These are phyloP conservation scores for Aleadryas rufinucha DNA, from an alignment of 2,113 vertebrate genomes.

Conservation along the genomic window DNA sequence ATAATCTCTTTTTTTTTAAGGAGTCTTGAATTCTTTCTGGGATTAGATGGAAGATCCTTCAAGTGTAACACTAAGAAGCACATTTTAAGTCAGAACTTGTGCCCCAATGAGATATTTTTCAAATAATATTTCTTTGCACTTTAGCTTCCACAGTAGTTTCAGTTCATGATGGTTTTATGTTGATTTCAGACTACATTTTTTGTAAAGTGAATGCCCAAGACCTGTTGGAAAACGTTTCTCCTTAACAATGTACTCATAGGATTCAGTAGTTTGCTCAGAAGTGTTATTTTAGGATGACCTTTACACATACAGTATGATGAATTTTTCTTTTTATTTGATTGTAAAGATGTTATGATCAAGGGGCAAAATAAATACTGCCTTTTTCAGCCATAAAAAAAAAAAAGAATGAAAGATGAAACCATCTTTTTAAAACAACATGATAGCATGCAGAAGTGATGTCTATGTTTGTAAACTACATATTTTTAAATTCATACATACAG, in stretches of 20 bases:
- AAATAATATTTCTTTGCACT: constrained; percentile 14
- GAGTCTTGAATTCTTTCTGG: not conserved
- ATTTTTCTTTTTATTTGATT: constrained; percentile 70
- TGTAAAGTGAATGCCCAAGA: constrained; percentile 13
- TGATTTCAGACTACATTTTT: constrained; percentile 49
- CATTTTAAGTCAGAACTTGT: constrained; percentile 9
- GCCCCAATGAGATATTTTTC: not conserved
- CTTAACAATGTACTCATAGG: not conserved
- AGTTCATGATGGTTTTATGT: constrained; percentile 41
- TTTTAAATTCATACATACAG: constrained; percentile 65
- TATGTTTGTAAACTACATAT: constrained; percentile 45
- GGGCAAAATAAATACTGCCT: constrained; percentile 52
- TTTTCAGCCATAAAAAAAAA: constrained; percentile 38
- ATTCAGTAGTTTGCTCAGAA: constrained; percentile 50
- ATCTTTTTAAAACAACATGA: constrained; percentile 3
- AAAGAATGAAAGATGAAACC: constrained; percentile 26
- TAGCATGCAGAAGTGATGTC: constrained; percentile 34
- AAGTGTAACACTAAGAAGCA: not conserved
- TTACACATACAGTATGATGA: constrained; percentile 56
- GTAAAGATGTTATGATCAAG: constrained; percentile 64
- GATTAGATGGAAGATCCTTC: constrained; percentile 1
- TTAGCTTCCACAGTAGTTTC: constrained; percentile 1
- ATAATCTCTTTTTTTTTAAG: not conserved
- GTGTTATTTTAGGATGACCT: constrained; percentile 63
- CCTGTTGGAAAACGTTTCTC: not conserved